Evolutionary conservation across 2,113 vertebrate genomes (phyloP).

Genomic region (Semnornis frantzii): DNA sequence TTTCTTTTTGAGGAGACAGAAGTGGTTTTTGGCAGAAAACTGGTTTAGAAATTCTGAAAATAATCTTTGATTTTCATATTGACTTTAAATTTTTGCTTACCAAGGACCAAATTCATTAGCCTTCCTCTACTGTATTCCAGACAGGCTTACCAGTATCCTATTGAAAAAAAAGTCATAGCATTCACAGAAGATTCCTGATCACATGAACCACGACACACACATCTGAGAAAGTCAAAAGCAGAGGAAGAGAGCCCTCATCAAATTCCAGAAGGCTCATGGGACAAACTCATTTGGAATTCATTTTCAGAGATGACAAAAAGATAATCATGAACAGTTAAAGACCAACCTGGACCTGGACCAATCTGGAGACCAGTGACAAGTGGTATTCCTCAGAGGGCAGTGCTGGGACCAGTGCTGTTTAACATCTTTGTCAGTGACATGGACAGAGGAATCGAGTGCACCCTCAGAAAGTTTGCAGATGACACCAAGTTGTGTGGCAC

Average conservation of each 20-base stretch:
- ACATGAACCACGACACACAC: background rate
- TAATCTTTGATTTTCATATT: background rate
- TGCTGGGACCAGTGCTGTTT: too few relatives aligned
- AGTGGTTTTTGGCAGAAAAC: background rate
- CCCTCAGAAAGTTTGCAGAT: too few relatives aligned
- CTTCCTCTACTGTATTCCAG: background rate
- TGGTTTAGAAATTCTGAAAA: background rate
- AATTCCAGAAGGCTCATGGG: background rate
- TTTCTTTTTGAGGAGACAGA: background rate
- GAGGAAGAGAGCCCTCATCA: background rate
- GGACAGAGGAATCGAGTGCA: too few relatives aligned
- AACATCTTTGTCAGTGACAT: too few relatives aligned
- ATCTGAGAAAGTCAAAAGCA: background rate
- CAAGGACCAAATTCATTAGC: background rate
- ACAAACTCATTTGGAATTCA: rapidly evolving
- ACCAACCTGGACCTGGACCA: too few relatives aligned
- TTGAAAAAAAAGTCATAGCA: background rate
- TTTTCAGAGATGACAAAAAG: background rate
- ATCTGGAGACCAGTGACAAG: too few relatives aligned
- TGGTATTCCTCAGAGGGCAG: too few relatives aligned
- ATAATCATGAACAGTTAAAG: background rate
- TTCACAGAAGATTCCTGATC: background rate
- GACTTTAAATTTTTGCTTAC: background rate
- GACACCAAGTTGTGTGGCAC: too few relatives aligned
- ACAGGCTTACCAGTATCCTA: background rate